These are phyloP conservation scores for Nymphalis c-album DNA, from an alignment of 2,888 invertebrate species.

Conservation along the genomic window DNA sequence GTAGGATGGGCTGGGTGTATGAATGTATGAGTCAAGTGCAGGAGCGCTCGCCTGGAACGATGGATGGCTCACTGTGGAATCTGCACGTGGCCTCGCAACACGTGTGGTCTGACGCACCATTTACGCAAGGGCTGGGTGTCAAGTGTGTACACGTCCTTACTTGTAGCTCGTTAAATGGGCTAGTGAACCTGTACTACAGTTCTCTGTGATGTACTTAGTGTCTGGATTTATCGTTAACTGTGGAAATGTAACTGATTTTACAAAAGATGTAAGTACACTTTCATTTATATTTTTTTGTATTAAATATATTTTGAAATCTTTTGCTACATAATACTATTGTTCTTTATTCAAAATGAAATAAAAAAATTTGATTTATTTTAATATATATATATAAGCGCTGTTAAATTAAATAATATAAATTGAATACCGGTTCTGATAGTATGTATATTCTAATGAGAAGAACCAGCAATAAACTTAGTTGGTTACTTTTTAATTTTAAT, in stretches of 20 bases:
- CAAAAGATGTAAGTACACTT: conserved; percentile 17
- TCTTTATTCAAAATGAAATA: not conserved
- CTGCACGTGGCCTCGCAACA: conserved; percentile 69
- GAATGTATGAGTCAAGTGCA: conserved; percentile 71
- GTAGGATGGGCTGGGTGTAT: conserved; percentile 65
- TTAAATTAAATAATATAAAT: too few species aligned
- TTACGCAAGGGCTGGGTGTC: conserved; percentile 28
- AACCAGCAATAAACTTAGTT: too few species aligned
- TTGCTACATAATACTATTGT: not conserved
- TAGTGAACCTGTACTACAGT: conserved; percentile 35
- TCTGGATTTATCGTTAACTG: not conserved
- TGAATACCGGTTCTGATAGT: too few species aligned
- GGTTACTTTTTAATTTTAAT: too few species aligned
- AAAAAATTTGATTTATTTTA: too few species aligned
- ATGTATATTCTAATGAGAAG: too few species aligned
- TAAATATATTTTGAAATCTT: not conserved
- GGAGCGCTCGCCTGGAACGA: conserved; percentile 75
- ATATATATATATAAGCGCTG: too few species aligned
- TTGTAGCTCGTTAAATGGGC: conserved; percentile 15
- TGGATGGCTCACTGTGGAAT: conserved; percentile 62
- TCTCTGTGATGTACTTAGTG: conserved; percentile 32
- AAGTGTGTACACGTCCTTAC: conserved; percentile 32
- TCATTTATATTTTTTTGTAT: not conserved
- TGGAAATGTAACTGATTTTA: not conserved
- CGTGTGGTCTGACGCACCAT: conserved; percentile 52